Conservation (phyloP, 1,140 invertebrate species). For the Hycleus phaleratus region DNA sequence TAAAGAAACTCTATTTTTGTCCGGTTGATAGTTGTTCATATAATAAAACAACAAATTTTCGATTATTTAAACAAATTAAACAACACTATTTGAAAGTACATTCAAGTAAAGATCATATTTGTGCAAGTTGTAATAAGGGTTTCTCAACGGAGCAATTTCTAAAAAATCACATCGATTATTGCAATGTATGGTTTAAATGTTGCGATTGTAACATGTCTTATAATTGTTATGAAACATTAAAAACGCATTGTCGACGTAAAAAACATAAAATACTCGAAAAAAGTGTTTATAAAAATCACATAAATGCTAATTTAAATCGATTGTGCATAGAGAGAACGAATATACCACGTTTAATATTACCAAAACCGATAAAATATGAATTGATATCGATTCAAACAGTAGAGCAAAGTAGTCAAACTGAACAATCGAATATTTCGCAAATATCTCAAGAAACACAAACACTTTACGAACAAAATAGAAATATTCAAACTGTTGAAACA, state of each 20-base stretch:
- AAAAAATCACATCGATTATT: conserved; percentile 45
- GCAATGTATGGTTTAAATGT: conserved; percentile 46
- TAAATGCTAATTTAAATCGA: neutral
- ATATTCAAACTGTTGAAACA: conserved; percentile 29
- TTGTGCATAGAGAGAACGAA: neutral
- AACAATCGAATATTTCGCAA: conserved; percentile 2
- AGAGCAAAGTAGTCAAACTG: conserved; percentile 30
- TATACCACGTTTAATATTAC: conserved; percentile 11
- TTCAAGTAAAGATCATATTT: conserved; percentile 47
- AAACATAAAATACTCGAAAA: conserved; percentile 41
- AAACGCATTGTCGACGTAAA: conserved; percentile 50
- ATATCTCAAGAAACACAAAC: conserved; percentile 46
- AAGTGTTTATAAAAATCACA: conserved; percentile 22
- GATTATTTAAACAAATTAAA: conserved; percentile 36
- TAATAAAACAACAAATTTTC: conserved; percentile 30
- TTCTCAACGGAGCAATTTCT: conserved; percentile 47
- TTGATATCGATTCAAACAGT: neutral
- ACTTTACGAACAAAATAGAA: conserved; percentile 24
- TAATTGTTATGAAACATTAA: conserved; percentile 47
- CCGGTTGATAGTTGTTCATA: conserved; percentile 33
- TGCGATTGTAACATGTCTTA: conserved; percentile 46
- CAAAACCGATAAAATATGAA: conserved; percentile 18
- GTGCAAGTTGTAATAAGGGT: conserved; percentile 46
- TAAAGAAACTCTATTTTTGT: conserved; percentile 32
- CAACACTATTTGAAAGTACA: conserved; percentile 59